These are phyloP conservation scores for Simalia tracyae DNA, from an alignment of 2,797 vertebrate species.

Conservation along the genomic window DNA sequence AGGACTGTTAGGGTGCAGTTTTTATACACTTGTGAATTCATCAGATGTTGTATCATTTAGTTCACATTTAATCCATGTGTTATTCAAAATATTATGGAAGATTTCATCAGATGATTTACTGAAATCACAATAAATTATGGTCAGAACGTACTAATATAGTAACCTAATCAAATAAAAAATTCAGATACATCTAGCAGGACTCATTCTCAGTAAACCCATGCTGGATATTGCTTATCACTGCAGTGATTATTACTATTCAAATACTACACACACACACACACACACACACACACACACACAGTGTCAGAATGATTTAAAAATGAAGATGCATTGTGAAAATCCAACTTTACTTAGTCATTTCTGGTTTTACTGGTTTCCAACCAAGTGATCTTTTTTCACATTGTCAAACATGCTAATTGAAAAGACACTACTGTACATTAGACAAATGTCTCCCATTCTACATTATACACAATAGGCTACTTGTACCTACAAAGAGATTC, in stretches of 20 bases:
- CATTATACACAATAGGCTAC: not conserved
- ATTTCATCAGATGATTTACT: not conserved
- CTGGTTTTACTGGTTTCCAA: slow-evolving; percentile 5
- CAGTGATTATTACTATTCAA: not conserved
- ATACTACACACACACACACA: not conserved
- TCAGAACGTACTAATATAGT: not conserved
- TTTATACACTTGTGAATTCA: not conserved
- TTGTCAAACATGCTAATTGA: not conserved
- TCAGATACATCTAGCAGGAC: not conserved
- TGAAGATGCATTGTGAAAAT: not conserved
- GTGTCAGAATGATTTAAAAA: not conserved
- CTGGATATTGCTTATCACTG: not conserved
- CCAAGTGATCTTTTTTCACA: not conserved
- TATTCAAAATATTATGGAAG: not conserved
- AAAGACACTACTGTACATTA: not conserved
- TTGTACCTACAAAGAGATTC: not conserved
- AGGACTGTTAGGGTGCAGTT: not conserved
- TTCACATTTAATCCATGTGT: not conserved
- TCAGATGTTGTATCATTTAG: not conserved
- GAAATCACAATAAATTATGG: not conserved
- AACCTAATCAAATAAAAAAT: not conserved
- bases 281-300: not conserved
- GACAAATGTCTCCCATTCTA: not conserved
- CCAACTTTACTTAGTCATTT: slow-evolving; percentile 1
- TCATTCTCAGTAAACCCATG: not conserved